Base-by-base conservation (phyloP, 1,140 invertebrate species). In the Aphis craccivora region DNA sequence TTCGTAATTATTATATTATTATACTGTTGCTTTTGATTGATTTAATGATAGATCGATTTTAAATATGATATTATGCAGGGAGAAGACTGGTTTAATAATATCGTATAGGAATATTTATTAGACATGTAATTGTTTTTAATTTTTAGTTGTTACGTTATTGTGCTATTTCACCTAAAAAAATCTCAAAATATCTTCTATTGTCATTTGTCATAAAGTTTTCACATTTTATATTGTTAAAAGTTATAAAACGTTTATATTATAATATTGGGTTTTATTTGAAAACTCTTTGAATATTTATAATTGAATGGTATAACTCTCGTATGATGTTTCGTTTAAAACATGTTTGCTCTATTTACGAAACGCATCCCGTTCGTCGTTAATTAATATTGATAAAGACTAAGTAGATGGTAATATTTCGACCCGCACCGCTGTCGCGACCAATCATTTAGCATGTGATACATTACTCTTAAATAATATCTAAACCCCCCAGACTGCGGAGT, bases 351-450 rank as follows among this genome's bases (percentile, higher is more conserved):
- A n/a, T 76, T 76, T n/a, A 76, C 60, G 60, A 35, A 76, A 76
- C 60, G n/a, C 37, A 43, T 91, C 37, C 53, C 37, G 90, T 67
- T n/a, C 8, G 20, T 91, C 43, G 40, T 83, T 81, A 91, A 91
- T 91, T 91, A 91, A 91, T 37, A 53, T 83, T 83, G 67, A 81
- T 91, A 91, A 91, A 8, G 43, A 67, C 40, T 48, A 81, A 91
- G 48, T 91, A 76, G 37, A 45, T 35, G 43, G n/a, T n/a, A 91
- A 91, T 91, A 91, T 60, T 53, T 90, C 48, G 9, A 25, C 89
- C 89, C 89, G 89, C 89, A 91, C 48, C 30, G 45, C 43, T 91
- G 90, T 91, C 67, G 48, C 43, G 30, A 45, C 67, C 60, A 91
- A 91, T 91, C 55, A 81, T 67, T 81, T 81, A 81, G 40, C 30